A percentile compares a stretch with the other conserved stretches of the same genome.
These are phyloP conservation scores for Oscheius sp. DNA, from an alignment of 1,140 invertebrate species.

Conservation along the genomic window DNA sequence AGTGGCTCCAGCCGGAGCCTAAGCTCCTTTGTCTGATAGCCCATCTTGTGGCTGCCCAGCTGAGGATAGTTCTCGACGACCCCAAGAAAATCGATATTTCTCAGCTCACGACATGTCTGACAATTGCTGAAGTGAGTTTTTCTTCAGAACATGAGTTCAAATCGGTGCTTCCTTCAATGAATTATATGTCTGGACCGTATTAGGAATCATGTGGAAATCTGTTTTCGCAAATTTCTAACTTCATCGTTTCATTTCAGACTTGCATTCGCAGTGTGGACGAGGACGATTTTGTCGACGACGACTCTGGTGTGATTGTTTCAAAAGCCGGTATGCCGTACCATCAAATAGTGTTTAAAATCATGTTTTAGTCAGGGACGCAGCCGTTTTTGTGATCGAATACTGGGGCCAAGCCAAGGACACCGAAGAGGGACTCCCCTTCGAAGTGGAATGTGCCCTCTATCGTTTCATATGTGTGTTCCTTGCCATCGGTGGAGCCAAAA, in stretches of 20 bases:
- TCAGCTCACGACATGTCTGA: not conserved
- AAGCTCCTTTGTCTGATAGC: not conserved
- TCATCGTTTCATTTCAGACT: not conserved
- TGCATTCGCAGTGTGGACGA: not conserved
- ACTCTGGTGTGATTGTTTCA: not conserved
- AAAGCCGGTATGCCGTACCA: not conserved
- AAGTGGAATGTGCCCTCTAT: not conserved
- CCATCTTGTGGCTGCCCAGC: not conserved
- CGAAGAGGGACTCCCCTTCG: not conserved
- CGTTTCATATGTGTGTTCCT: not conserved
- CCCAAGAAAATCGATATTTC: not conserved
- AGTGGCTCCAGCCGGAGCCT: not conserved
- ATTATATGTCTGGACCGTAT: not conserved
- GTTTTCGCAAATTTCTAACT: not conserved
- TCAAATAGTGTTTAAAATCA: not conserved
- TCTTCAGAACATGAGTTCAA: not conserved
- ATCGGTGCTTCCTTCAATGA: not conserved
- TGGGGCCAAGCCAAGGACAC: not conserved
- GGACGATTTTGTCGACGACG: not conserved
- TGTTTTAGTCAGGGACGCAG: not conserved
- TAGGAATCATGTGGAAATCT: not conserved
- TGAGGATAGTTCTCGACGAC: slow-evolving; percentile 4
- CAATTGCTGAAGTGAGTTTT: not conserved
- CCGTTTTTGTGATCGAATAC: not conserved
- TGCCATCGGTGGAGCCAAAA: not conserved